These are phyloP conservation scores for Tokudaia muenninki DNA, from an alignment of 2,797 vertebrate species.

Conservation along the genomic window DNA sequence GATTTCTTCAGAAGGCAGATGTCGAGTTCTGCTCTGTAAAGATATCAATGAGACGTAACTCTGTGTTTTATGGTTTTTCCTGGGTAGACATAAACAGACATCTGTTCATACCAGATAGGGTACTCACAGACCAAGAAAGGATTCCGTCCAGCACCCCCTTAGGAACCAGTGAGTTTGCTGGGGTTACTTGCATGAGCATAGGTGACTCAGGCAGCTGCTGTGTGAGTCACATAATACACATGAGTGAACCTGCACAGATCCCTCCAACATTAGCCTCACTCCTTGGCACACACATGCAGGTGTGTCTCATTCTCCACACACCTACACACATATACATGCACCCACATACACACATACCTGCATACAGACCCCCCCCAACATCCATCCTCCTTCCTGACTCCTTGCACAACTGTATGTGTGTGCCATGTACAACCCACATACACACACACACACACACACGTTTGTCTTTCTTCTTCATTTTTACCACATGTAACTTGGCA, in stretches of 20 bases:
- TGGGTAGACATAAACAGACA: neutral
- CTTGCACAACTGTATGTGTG: neutral
- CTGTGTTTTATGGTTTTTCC: neutral
- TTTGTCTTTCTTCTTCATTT: constrained; percentile 51
- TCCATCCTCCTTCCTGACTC: neutral
- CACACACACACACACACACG: neutral
- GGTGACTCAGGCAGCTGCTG: neutral
- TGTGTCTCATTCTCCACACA: neutral
- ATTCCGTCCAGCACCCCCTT: neutral
- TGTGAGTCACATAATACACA: neutral
- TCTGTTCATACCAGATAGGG: neutral
- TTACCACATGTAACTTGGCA: constrained; percentile 63
- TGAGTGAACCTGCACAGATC: neutral
- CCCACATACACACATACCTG: neutral
- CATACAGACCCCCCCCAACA: neutral
- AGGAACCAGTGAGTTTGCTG: neutral
- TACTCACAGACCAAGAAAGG: neutral
- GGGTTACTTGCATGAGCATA: neutral
- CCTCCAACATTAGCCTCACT: neutral
- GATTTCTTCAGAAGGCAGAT: neutral
- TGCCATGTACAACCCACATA: neutral
- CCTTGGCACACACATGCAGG: neutral
- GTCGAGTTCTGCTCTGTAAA: neutral
- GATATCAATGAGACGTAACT: neutral
- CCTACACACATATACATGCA: neutral